Evolutionary conservation across 2,113 vertebrate species (phyloP).

Genomic region (Arenaria interpres): DNA sequence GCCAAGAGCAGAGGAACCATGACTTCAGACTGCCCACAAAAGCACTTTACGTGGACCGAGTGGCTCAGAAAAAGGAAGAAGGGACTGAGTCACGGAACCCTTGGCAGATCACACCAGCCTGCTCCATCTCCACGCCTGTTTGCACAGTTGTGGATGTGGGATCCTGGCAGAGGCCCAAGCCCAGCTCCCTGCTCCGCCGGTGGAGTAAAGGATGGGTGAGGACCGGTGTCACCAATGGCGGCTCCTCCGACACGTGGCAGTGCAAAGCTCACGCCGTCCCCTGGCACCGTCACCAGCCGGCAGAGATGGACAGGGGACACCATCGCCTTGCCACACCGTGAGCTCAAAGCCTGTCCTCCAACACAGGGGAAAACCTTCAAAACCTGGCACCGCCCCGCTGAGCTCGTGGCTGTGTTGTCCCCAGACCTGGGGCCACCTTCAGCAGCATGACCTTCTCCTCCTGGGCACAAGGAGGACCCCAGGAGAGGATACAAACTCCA

Average conservation of each 20-base stretch:
- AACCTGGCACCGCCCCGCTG: neutral
- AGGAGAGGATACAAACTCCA: neutral
- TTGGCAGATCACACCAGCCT: neutral
- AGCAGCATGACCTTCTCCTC: neutral
- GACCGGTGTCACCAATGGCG: neutral
- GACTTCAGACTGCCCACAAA: neutral
- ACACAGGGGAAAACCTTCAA: neutral
- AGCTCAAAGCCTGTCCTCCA: neutral
- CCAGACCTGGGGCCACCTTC: neutral
- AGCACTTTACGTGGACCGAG: neutral
- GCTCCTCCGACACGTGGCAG: accelerated
- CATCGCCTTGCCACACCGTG: accelerated
- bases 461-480: neutral
- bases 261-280: accelerated
- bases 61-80: neutral
- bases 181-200: neutral
- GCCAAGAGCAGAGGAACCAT: neutral
- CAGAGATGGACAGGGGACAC: neutral
- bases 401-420: neutral
- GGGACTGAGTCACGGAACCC: neutral
- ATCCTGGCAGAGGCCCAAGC: neutral
- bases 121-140: neutral
- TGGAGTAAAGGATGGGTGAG: neutral
- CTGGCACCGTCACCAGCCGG: accelerated
- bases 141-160: neutral